phyloP scores from a whole-genome alignment of 1,140 invertebrate genomes.

The Neomicropteryx cornuta region DNA sequence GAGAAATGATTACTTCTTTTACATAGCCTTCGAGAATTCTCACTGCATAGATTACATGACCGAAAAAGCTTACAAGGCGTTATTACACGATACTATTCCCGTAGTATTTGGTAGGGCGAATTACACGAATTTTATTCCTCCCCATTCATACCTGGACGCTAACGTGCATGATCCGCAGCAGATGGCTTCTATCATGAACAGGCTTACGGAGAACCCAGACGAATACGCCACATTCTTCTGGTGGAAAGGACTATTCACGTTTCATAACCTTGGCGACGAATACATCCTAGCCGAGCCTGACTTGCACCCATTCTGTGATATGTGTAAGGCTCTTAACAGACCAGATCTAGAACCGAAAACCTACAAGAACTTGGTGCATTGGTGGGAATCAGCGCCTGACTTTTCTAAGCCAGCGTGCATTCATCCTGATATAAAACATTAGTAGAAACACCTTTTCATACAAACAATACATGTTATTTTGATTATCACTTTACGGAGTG shows the following conservation, averaged over 20 bases:
- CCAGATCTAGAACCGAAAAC: too few relatives aligned
- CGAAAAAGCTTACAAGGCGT: constrained; percentile 45
- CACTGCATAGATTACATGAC: constrained; percentile 51
- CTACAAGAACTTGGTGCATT: too few relatives aligned
- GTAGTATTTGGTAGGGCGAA: constrained; percentile 40
- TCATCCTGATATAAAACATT: too few relatives aligned
- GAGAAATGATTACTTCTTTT: constrained; percentile 48
- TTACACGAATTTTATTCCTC: constrained; percentile 20
- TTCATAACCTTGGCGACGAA: background rate
- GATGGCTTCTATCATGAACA: constrained; percentile 1
- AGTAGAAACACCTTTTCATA: too few relatives aligned
- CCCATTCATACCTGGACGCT: constrained; percentile 6
- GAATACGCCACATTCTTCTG: constrained; percentile 4
- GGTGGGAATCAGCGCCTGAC: too few relatives aligned
- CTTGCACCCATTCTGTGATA: constrained; percentile 2
- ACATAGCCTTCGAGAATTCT: constrained; percentile 58
- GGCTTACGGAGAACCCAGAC: constrained; percentile 1
- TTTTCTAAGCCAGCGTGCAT: too few relatives aligned
- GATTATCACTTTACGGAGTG: too few relatives aligned
- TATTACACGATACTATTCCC: constrained; percentile 35
- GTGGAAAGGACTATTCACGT: constrained; percentile 5
- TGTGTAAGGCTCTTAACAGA: constrained; percentile 6
- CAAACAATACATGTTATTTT: too few relatives aligned
- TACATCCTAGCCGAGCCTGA: too few relatives aligned
- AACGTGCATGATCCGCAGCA: background rate